phyloP scores from a whole-genome alignment of 2,888 invertebrate genomes.

The Teleogryllus oceanicus region DNA sequence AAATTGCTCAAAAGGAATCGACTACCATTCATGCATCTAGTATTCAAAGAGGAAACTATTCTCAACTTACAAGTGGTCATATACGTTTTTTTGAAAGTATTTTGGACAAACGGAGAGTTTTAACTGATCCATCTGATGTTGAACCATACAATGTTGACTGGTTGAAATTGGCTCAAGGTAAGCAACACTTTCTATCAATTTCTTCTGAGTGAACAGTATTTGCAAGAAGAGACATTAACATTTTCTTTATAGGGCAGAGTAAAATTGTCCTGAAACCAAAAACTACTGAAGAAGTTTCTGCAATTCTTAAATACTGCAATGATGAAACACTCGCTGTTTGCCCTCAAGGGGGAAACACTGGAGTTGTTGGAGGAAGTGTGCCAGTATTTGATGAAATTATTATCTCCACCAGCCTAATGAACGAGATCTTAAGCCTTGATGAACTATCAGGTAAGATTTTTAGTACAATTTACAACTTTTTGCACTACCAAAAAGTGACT shows the following conservation, averaged over 20 bases:
- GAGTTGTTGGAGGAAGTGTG: slow-evolving; percentile 92
- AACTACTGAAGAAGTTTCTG: slow-evolving; percentile 80
- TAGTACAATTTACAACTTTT: no score
- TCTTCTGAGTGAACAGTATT: background rate
- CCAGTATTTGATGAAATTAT: slow-evolving; percentile 97
- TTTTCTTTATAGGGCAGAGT: slow-evolving; percentile 64
- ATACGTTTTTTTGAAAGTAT: slow-evolving; percentile 63
- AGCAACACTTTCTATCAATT: slow-evolving; percentile 31
- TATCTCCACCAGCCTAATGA: slow-evolving; percentile 78
- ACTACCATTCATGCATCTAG: slow-evolving; percentile 44
- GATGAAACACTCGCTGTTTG: slow-evolving; percentile 80
- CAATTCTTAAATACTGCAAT: slow-evolving; percentile 81
- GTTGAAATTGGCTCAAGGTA: slow-evolving; percentile 83
- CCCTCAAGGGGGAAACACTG: slow-evolving; percentile 94
- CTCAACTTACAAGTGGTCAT: slow-evolving; percentile 56
- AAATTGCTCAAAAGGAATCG: slow-evolving; percentile 37
- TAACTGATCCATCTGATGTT: slow-evolving; percentile 75
- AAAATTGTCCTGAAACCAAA: slow-evolving; percentile 81
- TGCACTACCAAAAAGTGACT: no score
- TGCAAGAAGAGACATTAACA: background rate
- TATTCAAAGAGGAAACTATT: slow-evolving; percentile 61
- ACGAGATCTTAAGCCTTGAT: slow-evolving; percentile 78
- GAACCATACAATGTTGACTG: slow-evolving; percentile 84
- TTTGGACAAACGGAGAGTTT: slow-evolving; percentile 61
- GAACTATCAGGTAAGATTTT: slow-evolving; percentile 66